phyloP scores from a whole-genome alignment of 2,113 vertebrate genomes.

The Rhadina sibilatrix region DNA sequence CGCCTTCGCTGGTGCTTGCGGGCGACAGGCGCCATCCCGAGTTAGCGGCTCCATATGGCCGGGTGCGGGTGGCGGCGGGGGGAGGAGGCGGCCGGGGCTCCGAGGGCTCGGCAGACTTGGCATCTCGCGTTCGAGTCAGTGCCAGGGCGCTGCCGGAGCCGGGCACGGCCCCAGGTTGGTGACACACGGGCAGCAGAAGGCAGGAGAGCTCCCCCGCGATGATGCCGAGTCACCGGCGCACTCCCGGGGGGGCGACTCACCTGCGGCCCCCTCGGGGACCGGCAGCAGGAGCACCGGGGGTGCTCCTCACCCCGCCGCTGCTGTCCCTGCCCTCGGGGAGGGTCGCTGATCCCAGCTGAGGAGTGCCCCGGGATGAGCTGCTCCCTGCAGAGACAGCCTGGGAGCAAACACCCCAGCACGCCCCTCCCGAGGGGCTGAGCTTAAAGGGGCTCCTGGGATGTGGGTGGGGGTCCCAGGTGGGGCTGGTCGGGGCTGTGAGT shows the following conservation, averaged over 20 bases:
- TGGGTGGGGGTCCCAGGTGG: not conserved
- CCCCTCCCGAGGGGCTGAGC: not conserved
- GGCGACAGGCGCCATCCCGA: slow-evolving; percentile 23
- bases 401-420: rapidly evolving
- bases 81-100: not conserved
- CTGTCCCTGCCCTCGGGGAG: not conserved
- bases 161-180: slow-evolving; percentile 49
- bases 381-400: not conserved
- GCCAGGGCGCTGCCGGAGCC: slow-evolving; percentile 54
- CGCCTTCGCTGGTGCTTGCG: not conserved
- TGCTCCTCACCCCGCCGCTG: slow-evolving; percentile 40
- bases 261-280: rapidly evolving
- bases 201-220: slow-evolving; percentile 27
- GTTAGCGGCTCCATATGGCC: slow-evolving; percentile 61
- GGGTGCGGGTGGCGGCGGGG: not conserved
- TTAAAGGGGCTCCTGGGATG: not conserved
- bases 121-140: slow-evolving; percentile 3
- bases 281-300: not conserved
- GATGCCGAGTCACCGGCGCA: rapidly evolving
- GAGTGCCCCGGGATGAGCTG: not conserved
- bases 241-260: rapidly evolving
- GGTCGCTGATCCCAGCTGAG: rapidly evolving
- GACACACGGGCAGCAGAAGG: slow-evolving; percentile 36
- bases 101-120: slow-evolving; percentile 48
- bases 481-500: not conserved